Percentiles rank a stretch among this genome's conserved stretches.
phyloP scores from a whole-genome alignment of 2,888 invertebrate species.

The Suillia variegata region DNA sequence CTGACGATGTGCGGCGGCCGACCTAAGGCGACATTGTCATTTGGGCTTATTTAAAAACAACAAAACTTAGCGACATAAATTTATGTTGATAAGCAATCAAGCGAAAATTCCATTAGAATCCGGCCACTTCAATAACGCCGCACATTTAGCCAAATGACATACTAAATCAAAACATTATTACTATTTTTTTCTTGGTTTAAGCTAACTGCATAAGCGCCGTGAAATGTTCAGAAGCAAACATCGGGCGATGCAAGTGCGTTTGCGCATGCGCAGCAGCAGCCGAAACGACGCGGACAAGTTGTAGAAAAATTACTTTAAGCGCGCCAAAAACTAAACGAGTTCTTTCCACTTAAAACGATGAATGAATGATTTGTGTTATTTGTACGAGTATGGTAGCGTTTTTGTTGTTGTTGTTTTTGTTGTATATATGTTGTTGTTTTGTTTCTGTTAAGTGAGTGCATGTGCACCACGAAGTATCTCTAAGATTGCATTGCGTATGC shows the following conservation, averaged over 20 bases:
- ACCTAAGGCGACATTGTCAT: too few relatives aligned
- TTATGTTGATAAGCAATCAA: too few relatives aligned
- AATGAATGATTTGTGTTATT: constrained; percentile 9
- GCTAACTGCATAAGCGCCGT: too few relatives aligned
- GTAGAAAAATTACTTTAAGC: neutral
- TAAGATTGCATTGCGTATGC: neutral
- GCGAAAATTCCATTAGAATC: too few relatives aligned
- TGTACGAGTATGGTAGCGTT: neutral
- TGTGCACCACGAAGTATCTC: constrained; percentile 2
- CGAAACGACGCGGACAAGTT: neutral
- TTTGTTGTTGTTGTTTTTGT: neutral
- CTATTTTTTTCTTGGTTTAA: too few relatives aligned
- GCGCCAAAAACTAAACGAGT: neutral
- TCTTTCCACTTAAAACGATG: neutral
- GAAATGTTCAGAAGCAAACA: too few relatives aligned
- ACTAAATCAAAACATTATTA: constrained; percentile 3
- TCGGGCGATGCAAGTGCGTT: too few relatives aligned
- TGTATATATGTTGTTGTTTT: neutral
- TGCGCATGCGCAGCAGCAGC: neutral
- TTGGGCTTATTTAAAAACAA: too few relatives aligned
- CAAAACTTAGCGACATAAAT: too few relatives aligned
- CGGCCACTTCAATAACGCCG: too few relatives aligned
- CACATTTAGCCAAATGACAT: neutral
- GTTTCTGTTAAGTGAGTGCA: neutral
- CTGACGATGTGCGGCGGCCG: too few relatives aligned